Base-by-base conservation (phyloP, 2,797 vertebrate species). In the Xiphorhynchus erythropygius region DNA sequence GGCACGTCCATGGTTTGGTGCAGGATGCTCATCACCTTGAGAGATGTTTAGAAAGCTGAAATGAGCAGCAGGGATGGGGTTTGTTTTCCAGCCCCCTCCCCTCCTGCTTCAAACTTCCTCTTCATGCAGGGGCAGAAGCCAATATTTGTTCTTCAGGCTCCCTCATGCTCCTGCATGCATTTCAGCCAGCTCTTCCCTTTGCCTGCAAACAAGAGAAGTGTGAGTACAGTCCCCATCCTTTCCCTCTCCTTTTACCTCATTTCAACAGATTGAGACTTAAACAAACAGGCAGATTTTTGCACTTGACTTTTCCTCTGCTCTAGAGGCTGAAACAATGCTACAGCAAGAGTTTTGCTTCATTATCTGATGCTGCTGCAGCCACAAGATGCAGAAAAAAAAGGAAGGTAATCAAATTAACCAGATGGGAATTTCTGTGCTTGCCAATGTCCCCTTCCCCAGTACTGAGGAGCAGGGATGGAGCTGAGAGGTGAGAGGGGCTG, bases 81-180 rank as follows among this genome's bases (percentile, higher is more conserved):
- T 87, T 90, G 63, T 25, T 89, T 44, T 73, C 39, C 64, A 55
- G 33, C n/a, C 11, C 22, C 15, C 53, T 17, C 30, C 11, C 18
- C 16, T 25, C 52, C 13, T 0, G 18, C 56, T 74, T 76, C 62
- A 21, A 37, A 67, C 62, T 73, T 33, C 44, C 39, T 80, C 65
- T 64, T 67, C 89, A 80, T 32, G 73, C 89, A 71, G 56, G 33
- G 82, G 5, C 75, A 87, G 89, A n/a, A 60, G 64, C 32, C 79
- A 71, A 7, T 94, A 9, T 95, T 96, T 96, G 89, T 10, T 87
- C 87, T 89, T 41, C 44, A 37, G 84, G 78, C 78, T 89, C 49
- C 32, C 67, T 87, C 89, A 39, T 96, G 94, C 68, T 93, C 82
- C 68, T 42, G 94, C 95, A 92, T 68, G 95, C 71, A 64, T 96